Evolutionary conservation across 1,140 invertebrate genomes (phyloP), one percentile per base, ranked within the genome.

Genomic region (Eupristina koningsbergeri): DNA sequence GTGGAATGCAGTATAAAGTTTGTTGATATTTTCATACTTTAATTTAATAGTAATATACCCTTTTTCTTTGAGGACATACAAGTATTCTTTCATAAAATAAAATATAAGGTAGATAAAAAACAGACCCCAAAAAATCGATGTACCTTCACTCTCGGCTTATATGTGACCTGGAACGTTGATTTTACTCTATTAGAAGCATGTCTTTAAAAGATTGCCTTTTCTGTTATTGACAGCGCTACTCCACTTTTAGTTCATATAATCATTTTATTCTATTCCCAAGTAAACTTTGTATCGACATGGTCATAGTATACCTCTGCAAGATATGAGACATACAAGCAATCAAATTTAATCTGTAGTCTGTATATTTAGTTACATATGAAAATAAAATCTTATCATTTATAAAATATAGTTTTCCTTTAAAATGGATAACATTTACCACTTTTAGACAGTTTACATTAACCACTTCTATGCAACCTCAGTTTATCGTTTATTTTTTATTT

Each of bases 131-230:
- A 74, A 85, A 64, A 77, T 84, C 71, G 39, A 75, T 80, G 53
- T 53, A 41, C 19, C 74, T 31, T 34, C n/a, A 31, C n/a, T 29
- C 36, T 15, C 53, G 63, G n/a, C 45, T 67, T 69, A 80, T 5
- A 29, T 64, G 29, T 19, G 22, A 53, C 34, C 64, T 31, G 26
- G 26, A 11, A 78, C 34, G 82, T 79, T 76, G 53, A 83, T 83
- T 83, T 83, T 79, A 79, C 50, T 83, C 76, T 83, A 78, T 78
- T 81, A 75, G 74, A 41, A 9, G 45, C n/a, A 85, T 73, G 79
- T 80, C 79, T 81, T 47, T 81, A 81, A 81, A 85, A 85, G 84
- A 85, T 85, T 77, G 64, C 78, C 80, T 83, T 64, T 45, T 61
- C 82, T 83, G 76, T 50, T 71, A 83, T 83, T 83, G 82, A 61